phyloP scores from a whole-genome alignment of 2,888 invertebrate species.

The Noctua pronuba region DNA sequence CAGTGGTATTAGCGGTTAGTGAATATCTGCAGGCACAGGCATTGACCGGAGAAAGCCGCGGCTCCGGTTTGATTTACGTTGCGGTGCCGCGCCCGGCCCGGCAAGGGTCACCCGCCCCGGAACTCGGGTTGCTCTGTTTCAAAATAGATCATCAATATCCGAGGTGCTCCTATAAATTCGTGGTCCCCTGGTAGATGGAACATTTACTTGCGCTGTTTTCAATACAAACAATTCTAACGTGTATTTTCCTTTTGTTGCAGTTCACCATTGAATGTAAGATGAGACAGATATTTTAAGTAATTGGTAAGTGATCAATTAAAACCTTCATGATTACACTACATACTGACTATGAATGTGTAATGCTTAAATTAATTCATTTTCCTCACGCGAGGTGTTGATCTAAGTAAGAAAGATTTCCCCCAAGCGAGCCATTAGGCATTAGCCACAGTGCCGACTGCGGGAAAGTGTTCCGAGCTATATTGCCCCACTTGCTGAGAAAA shows the following conservation, averaged over 20 bases:
- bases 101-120: slow-evolving; percentile 52
- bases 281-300: slow-evolving; percentile 72
- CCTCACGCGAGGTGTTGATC: slow-evolving; percentile 1
- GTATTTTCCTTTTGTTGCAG: slow-evolving; percentile 75
- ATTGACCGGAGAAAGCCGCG: slow-evolving; percentile 69
- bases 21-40: slow-evolving; percentile 54
- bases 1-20: slow-evolving; percentile 43
- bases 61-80: slow-evolving; percentile 58
- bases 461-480: slow-evolving; percentile 46
- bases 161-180: not conserved
- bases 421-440: slow-evolving; percentile 26
- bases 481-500: slow-evolving; percentile 47
- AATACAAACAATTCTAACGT: not conserved
- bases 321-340: not conserved
- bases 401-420: slow-evolving; percentile 26
- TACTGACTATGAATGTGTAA: not conserved
- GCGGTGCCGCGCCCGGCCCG: slow-evolving; percentile 42
- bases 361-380: not conserved
- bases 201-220: not conserved
- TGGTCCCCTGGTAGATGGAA: not conserved
- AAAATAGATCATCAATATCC: slow-evolving; percentile 24
- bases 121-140: slow-evolving; percentile 18
- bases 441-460: slow-evolving; percentile 38
- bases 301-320: slow-evolving; percentile 71
- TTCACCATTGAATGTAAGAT: slow-evolving; percentile 73